phyloP scores from a whole-genome alignment of 2,888 invertebrate species.

The Cotesia congregata region DNA sequence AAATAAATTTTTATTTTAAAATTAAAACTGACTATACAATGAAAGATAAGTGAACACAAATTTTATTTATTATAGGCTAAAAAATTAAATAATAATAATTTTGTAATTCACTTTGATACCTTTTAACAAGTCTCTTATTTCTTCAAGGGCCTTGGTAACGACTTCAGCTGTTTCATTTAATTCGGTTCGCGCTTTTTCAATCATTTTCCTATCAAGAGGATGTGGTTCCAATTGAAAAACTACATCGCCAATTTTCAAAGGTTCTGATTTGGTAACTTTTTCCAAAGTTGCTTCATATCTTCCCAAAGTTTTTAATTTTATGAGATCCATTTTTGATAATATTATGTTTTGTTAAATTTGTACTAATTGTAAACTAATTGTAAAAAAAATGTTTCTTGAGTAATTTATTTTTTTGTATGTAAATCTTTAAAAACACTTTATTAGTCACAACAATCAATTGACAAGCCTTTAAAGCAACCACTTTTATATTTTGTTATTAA shows the following conservation, averaged over 20 bases:
- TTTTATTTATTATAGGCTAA: background rate
- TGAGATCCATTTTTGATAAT: constrained; percentile 33
- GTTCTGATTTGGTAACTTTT: constrained; percentile 53
- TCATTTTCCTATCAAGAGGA: constrained; percentile 73
- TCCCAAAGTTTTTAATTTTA: constrained; percentile 71
- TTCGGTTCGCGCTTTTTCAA: constrained; percentile 78
- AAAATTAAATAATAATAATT: constrained; percentile 13
- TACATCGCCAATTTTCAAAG: constrained; percentile 72
- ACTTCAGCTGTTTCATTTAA: constrained; percentile 81
- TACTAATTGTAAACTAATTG: background rate
- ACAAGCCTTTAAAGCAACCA: background rate
- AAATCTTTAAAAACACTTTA: background rate
- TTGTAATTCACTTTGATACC: constrained; percentile 68
- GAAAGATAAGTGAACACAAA: background rate
- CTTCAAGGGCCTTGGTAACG: constrained; percentile 74
- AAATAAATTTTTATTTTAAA: background rate
- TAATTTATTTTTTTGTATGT: background rate
- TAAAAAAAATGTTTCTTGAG: background rate
- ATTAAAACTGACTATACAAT: background rate
- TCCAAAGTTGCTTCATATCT: constrained; percentile 73
- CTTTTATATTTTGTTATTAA: background rate
- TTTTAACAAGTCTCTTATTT: constrained; percentile 74
- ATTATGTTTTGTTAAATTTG: background rate
- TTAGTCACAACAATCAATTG: no score
- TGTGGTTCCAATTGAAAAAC: constrained; percentile 77